Evolutionary conservation across 92 coral and sea anemone species (phyloP).

Genomic region (Epizoanthus illoricatus): DNA sequence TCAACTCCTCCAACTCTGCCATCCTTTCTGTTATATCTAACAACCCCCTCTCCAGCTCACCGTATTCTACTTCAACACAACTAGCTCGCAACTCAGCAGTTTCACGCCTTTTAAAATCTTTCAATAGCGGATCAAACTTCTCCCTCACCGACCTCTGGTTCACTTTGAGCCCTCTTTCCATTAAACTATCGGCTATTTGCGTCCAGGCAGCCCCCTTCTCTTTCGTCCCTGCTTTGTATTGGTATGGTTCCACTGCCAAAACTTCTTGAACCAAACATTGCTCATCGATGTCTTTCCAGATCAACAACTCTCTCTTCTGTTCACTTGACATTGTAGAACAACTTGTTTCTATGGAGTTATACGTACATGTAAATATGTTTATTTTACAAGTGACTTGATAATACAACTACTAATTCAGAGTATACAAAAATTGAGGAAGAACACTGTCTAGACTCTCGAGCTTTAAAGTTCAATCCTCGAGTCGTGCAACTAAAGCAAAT

Average conservation of each 20-base stretch:
- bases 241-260: slow-evolving; percentile 31
- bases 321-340: too few relatives aligned
- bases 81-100: slow-evolving; percentile 38
- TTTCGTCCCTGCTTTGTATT: slow-evolving; percentile 23
- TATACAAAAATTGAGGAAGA: background rate
- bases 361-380: too few relatives aligned
- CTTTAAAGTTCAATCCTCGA: too few relatives aligned
- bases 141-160: slow-evolving; percentile 46
- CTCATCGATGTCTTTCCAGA: slow-evolving; percentile 37
- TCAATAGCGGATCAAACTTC: slow-evolving; percentile 37
- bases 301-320: slow-evolving; percentile 23
- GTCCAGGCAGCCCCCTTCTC: slow-evolving; percentile 39
- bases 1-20: slow-evolving; percentile 25
- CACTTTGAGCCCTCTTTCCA: slow-evolving; percentile 24
- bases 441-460: too few relatives aligned
- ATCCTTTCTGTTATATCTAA: slow-evolving; percentile 47
- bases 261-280: slow-evolving; percentile 39
- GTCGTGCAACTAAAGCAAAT: background rate
- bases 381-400: too few relatives aligned
- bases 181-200: slow-evolving; percentile 33
- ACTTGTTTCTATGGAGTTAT: too few relatives aligned
- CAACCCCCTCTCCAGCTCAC: slow-evolving; percentile 36
- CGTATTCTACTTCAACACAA: slow-evolving; percentile 51
- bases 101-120: slow-evolving; percentile 43
- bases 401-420: too few relatives aligned